Conservation (phyloP, 1,140 invertebrate species). For the Solenopsis invicta region DNA sequence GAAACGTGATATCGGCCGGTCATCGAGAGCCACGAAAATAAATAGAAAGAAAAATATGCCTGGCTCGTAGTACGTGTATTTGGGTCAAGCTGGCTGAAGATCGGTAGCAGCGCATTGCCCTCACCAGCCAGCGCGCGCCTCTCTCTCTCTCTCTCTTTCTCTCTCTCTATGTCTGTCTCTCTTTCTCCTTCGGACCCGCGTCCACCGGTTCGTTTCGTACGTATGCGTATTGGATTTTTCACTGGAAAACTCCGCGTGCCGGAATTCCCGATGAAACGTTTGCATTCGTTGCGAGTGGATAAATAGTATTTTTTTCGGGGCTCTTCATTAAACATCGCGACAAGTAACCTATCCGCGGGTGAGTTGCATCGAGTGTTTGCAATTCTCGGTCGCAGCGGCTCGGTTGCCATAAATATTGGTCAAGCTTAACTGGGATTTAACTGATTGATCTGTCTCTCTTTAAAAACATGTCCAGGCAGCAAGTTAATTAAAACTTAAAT, state of each 20-base stretch:
- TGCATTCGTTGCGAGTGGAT: constrained; percentile 56
- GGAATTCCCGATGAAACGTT: constrained; percentile 61
- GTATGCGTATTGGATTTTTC: constrained; percentile 66
- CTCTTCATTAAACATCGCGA: constrained; percentile 60
- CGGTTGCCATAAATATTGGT: constrained; percentile 47
- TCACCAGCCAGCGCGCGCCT: background rate
- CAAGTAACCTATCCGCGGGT: constrained; percentile 43
- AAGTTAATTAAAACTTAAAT: constrained; percentile 12
- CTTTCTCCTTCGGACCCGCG: background rate
- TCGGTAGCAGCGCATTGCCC: constrained; percentile 41
- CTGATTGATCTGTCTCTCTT: constrained; percentile 29
- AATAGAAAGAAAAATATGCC: constrained; percentile 70
- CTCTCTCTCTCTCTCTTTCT: background rate
- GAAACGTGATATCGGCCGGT: constrained; percentile 60
- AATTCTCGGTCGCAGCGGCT: constrained; percentile 12
- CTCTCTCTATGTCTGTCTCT: background rate
- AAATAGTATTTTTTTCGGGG: constrained; percentile 55
- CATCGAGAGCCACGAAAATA: constrained; percentile 62
- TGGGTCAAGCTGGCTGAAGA: constrained; percentile 67
- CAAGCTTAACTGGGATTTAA: constrained; percentile 31
- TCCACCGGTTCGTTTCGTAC: constrained; percentile 36
- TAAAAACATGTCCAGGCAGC: background rate
- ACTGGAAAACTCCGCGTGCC: constrained; percentile 40
- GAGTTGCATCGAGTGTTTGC: constrained; percentile 42
- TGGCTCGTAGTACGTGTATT: constrained; percentile 51